phyloP scores from a whole-genome alignment of 2,113 vertebrate genomes.

The Hystrix cristata region DNA sequence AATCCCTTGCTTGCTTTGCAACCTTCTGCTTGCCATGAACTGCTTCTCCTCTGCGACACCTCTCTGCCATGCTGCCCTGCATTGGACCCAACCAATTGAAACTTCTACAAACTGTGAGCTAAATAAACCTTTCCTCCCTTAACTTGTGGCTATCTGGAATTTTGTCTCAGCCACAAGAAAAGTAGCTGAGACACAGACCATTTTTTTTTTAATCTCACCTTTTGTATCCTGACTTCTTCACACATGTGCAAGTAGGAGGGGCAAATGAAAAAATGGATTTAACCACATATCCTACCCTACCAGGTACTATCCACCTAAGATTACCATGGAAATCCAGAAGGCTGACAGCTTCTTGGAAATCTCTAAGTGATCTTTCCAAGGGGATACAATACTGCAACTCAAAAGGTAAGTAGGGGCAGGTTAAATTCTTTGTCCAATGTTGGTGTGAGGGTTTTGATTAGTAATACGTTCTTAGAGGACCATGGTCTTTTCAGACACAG shows the following conservation, averaged over 20 bases:
- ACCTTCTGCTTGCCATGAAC: too few relatives aligned
- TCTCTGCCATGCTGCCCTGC: too few relatives aligned
- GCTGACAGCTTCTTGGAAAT: neutral
- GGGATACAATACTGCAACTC: neutral
- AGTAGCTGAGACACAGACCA: neutral
- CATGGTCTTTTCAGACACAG: neutral
- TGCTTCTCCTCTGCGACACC: too few relatives aligned
- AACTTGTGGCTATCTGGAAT: too few relatives aligned
- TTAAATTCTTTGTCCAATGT: slow-evolving; percentile 17
- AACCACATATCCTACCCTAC: neutral
- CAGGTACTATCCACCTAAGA: neutral
- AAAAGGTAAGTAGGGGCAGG: neutral
- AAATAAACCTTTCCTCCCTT: too few relatives aligned
- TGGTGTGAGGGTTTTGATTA: neutral
- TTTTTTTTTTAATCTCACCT: neutral
- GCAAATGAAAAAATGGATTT: slow-evolving; percentile 9
- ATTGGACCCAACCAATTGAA: too few relatives aligned
- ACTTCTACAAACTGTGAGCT: too few relatives aligned
- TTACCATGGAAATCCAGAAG: neutral
- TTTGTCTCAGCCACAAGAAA: too few relatives aligned
- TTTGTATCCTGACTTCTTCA: neutral
- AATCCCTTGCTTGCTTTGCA: too few relatives aligned
- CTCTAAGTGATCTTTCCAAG: slow-evolving; percentile 6
- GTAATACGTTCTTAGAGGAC: neutral
- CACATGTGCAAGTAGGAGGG: neutral